Evolutionary conservation across 2,113 vertebrate genomes (phyloP).

Genomic region (Taxidea taxus): DNA sequence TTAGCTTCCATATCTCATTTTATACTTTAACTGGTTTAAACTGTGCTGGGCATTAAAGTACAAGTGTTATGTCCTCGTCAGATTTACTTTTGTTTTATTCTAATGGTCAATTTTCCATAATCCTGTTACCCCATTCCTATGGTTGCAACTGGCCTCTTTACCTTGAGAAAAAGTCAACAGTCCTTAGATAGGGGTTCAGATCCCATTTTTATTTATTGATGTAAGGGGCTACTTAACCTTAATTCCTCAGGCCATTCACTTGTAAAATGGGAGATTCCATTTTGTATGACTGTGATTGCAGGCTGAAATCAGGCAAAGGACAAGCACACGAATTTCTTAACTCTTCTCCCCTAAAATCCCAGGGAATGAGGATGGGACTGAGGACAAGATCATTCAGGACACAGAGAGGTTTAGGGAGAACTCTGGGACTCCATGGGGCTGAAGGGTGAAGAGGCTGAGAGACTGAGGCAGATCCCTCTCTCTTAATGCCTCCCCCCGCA

Average conservation of each 20-base stretch:
- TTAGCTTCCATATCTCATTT: neutral
- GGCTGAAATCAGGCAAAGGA: neutral
- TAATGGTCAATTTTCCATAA: neutral
- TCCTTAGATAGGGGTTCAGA: neutral
- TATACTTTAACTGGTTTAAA: neutral
- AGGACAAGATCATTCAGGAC: no score
- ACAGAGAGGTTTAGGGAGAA: neutral
- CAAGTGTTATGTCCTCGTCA: neutral
- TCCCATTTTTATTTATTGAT: neutral
- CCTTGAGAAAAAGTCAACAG: neutral
- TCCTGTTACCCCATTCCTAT: neutral
- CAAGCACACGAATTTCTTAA: neutral
- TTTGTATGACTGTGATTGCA: neutral
- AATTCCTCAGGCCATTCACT: neutral
- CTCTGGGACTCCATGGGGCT: neutral
- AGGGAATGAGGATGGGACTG: neutral
- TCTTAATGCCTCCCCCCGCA: rapidly evolving
- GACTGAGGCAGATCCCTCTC: neutral
- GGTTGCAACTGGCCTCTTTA: neutral
- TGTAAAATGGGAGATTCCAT: neutral
- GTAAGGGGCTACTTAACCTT: neutral
- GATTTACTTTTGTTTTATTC: neutral
- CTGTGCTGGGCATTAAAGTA: neutral
- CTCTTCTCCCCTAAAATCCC: neutral
- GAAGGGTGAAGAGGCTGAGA: no score